These are phyloP conservation scores for Apis mellifera DNA, from an alignment of 1,140 invertebrate genomes.

Conservation along the genomic window DNA sequence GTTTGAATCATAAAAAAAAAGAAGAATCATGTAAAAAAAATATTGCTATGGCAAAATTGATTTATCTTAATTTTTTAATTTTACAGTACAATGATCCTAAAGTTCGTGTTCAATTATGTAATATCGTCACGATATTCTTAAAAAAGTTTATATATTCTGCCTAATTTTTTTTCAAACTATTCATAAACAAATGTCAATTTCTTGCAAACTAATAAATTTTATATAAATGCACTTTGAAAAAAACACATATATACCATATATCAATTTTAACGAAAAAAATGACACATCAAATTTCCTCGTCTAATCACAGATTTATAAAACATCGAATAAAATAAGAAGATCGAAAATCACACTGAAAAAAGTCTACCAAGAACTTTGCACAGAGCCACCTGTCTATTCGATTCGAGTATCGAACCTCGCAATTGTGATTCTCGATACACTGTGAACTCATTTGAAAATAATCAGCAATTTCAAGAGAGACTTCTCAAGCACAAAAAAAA, in stretches of 20 bases:
- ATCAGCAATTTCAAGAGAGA: not conserved
- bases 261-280: too few relatives aligned
- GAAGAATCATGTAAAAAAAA: too few relatives aligned
- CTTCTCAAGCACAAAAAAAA: not conserved
- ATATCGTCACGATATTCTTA: too few relatives aligned
- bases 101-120: too few relatives aligned
- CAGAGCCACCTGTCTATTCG: conserved; percentile 27
- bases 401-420: conserved; percentile 13
- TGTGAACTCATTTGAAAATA: not conserved
- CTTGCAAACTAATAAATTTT: too few relatives aligned
- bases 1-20: too few relatives aligned
- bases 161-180: too few relatives aligned
- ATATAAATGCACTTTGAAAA: not conserved
- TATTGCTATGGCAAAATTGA: not conserved
- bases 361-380: conserved; percentile 19
- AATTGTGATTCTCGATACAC: not conserved
- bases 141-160: too few relatives aligned
- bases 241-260: not conserved
- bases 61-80: not conserved
- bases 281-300: too few relatives aligned
- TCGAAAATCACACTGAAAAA: not conserved
- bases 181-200: too few relatives aligned
- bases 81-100: too few relatives aligned
- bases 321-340: not conserved
- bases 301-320: too few relatives aligned